Percentiles rank a stretch among this genome's conserved stretches.
Evolutionary conservation across 2,888 invertebrate genomes (phyloP).

Genomic region (Clostera curtula): DNA sequence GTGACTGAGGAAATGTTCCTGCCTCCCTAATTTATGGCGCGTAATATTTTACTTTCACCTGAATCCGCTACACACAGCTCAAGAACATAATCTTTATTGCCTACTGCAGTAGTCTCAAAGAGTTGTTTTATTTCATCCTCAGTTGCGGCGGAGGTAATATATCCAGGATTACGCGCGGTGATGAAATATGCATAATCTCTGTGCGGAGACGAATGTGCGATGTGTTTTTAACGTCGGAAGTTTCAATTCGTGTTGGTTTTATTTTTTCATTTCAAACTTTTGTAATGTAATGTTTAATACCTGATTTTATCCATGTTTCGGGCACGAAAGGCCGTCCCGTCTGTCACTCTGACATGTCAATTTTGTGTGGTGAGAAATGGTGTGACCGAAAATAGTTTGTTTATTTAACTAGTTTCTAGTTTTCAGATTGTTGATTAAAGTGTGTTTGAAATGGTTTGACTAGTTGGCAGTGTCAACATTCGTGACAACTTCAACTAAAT

Average conservation of each 20-base stretch:
- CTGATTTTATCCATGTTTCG: too few species aligned
- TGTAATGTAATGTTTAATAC: too few species aligned
- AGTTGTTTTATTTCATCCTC: constrained; percentile 47
- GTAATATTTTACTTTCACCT: constrained; percentile 48
- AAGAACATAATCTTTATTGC: constrained; percentile 58
- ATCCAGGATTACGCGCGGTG: constrained; percentile 33
- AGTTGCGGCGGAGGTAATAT: constrained; percentile 34
- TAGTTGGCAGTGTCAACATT: too few species aligned
- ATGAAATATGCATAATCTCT: constrained; percentile 40
- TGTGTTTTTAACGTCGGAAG: constrained; percentile 21
- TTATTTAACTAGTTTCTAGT: too few species aligned
- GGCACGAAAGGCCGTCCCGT: too few species aligned
- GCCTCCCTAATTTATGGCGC: constrained; percentile 54
- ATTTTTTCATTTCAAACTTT: constrained; percentile 13
- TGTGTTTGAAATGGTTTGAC: too few species aligned
- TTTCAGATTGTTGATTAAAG: too few species aligned
- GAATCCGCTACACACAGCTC: constrained; percentile 34
- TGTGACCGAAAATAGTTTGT: too few species aligned
- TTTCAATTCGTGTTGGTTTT: constrained; percentile 24
- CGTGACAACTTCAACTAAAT: too few species aligned
- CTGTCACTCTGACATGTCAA: too few species aligned
- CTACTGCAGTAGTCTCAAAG: constrained; percentile 35
- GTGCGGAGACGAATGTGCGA: constrained; percentile 28
- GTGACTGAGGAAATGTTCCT: constrained; percentile 46
- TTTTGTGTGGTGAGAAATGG: too few species aligned